Conservation (phyloP, 2,888 invertebrate species). For the Mythimna pallens region DNA sequence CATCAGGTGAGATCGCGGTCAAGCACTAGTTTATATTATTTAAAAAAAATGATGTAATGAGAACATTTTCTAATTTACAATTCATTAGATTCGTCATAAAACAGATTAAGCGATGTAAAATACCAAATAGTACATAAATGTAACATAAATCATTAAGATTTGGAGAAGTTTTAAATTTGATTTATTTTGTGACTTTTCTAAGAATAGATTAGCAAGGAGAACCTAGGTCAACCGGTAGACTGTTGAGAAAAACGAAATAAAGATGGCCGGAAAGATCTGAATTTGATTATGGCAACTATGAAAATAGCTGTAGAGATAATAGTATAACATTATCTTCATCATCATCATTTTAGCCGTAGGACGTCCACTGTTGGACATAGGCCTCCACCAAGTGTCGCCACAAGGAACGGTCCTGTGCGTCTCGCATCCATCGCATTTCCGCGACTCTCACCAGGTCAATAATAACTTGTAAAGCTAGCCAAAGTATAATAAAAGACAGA, state of each 20-base stretch:
- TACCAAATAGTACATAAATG: constrained; percentile 33
- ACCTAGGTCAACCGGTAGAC: neutral
- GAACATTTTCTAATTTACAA: constrained; percentile 19
- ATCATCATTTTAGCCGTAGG: too few relatives aligned
- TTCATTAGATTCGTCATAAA: constrained; percentile 27
- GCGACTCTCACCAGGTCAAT: too few relatives aligned
- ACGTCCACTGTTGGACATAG: too few relatives aligned
- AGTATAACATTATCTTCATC: too few relatives aligned
- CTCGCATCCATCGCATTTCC: too few relatives aligned
- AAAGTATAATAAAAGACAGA: too few relatives aligned
- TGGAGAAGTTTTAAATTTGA: constrained; percentile 10
- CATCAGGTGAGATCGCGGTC: too few relatives aligned
- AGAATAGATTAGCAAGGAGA: neutral
- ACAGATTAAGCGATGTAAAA: constrained; percentile 43
- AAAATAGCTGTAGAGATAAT: neutral
- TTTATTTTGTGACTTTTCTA: constrained; percentile 12
- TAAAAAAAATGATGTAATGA: neutral
- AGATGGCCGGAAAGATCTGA: neutral
- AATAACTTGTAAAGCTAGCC: too few relatives aligned
- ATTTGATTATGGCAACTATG: neutral
- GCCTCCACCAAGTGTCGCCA: too few relatives aligned
- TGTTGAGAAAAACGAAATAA: neutral
- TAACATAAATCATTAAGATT: constrained; percentile 44
- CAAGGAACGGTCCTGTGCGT: too few relatives aligned
- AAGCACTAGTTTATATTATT: too few relatives aligned